Evolutionary conservation across 2,888 invertebrate species (phyloP), one percentile per base, ranked within the genome.

Genomic region (Ecdyonurus torrentis): DNA sequence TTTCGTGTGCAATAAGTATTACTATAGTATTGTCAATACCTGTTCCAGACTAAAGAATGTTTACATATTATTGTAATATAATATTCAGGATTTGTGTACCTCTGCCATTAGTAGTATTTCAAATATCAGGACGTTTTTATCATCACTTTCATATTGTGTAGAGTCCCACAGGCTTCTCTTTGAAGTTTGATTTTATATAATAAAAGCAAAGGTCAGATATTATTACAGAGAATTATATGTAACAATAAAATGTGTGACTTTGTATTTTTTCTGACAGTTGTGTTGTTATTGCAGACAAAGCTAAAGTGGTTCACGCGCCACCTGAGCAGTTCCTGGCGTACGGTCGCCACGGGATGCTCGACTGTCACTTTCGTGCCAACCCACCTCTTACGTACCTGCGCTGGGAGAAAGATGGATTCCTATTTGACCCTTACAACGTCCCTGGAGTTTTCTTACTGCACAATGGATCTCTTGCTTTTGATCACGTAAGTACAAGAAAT

Each of bases 381-480:
- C 96, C 95, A 19, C 90, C 93, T 7, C 78, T 94, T 67, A 89
- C 89, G 61, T 89, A 89, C 72, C 79, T 94, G 64, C 84, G 90
- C 67, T 96, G 96, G 95, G 91, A 91, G 73, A 94, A 94, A 74
- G 92, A 95, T 73, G 91, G 91, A 20, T 87, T 91, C 69, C 82
- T 91, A 1, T 93, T 89, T 74, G 91, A 93, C 73, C 91, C 92
- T 0, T 90, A 89, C 77, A 90, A 91, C 74, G 90, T 91, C 58
- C 90, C 83, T 67, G 91, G 91, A 20, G 91, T 92, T 0, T 89
- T 88, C 73, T 89, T 87, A 72, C 83, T 89, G 70, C 79, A 85
- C 70, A 93, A 92, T 74, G 92, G 92, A 62, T 91, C 91, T 69
- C 78, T 92, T 53, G 87, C 82, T 68, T 89, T 90, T 72, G 87